Conservation (phyloP, 2,888 invertebrate genomes). For the Diadegma fenestrale region DNA sequence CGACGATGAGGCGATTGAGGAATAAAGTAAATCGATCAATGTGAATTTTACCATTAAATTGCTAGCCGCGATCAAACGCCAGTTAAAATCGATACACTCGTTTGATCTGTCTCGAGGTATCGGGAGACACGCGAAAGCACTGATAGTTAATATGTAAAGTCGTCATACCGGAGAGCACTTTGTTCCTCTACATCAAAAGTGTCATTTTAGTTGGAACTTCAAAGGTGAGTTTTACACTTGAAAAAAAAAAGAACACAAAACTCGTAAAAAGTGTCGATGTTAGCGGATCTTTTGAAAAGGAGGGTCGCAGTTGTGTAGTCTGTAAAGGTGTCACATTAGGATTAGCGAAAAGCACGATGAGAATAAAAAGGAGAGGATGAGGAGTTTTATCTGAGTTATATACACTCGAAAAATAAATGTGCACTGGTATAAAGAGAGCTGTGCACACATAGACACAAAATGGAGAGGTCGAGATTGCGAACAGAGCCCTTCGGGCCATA, state of each 20-base stretch:
- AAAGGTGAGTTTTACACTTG: neutral
- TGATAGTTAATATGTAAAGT: neutral
- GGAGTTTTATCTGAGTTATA: conserved; percentile 53
- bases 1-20: neutral
- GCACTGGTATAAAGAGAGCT: neutral
- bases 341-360: neutral
- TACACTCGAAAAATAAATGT: conserved; percentile 27
- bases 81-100: neutral
- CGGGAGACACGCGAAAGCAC: neutral
- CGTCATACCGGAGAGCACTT: neutral
- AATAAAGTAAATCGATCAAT: neutral
- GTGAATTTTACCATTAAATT: neutral
- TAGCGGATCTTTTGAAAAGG: neutral
- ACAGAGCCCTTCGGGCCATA: conserved; percentile 43
- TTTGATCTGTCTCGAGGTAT: neutral
- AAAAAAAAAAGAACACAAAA: neutral
- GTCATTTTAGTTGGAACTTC: neutral
- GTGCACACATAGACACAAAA: neutral
- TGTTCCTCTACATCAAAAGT: conserved; percentile 12
- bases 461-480: conserved; percentile 43
- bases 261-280: neutral
- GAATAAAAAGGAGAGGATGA: neutral
- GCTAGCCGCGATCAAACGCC: neutral
- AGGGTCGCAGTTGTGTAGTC: neutral
- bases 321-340: neutral